Evolutionary conservation across 2,113 vertebrate species (phyloP).

Genomic region (Hydropotes inermis): DNA sequence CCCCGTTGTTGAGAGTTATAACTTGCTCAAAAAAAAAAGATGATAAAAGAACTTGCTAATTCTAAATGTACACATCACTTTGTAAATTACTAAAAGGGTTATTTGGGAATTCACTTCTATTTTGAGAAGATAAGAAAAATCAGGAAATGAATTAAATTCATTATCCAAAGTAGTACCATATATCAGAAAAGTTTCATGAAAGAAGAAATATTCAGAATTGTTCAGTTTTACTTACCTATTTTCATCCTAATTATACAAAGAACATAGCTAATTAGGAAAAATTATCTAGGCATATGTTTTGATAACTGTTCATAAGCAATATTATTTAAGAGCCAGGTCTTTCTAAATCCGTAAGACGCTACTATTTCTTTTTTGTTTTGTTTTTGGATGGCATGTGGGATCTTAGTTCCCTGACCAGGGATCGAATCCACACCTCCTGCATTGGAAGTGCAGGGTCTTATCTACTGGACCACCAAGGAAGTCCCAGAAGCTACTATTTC

Average conservation of each 20-base stretch:
- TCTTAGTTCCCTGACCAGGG: not conserved
- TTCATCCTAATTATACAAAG: not conserved
- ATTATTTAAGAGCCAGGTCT: not conserved
- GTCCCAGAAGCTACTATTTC: not conserved
- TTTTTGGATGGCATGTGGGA: not conserved
- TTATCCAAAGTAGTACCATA: not conserved
- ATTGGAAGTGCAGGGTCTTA: not conserved
- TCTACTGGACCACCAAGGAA: not conserved
- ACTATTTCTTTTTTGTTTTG: not conserved
- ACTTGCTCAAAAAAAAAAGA: constrained; percentile 12
- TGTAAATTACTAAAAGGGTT: not conserved
- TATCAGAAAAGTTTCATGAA: not conserved
- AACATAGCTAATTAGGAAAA: not conserved
- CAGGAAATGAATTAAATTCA: not conserved
- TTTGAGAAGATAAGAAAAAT: not conserved
- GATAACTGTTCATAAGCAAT: not conserved
- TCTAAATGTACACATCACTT: not conserved
- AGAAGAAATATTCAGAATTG: not conserved
- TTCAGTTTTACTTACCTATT: not conserved
- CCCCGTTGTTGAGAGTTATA: not conserved
- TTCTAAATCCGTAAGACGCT: not conserved
- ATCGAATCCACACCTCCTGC: not conserved
- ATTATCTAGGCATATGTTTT: not conserved
- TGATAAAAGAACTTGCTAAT: not conserved
- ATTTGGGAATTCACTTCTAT: not conserved